Evolutionary conservation across 1,140 invertebrate species (phyloP).

Genomic region (Antheraea pernyi): DNA sequence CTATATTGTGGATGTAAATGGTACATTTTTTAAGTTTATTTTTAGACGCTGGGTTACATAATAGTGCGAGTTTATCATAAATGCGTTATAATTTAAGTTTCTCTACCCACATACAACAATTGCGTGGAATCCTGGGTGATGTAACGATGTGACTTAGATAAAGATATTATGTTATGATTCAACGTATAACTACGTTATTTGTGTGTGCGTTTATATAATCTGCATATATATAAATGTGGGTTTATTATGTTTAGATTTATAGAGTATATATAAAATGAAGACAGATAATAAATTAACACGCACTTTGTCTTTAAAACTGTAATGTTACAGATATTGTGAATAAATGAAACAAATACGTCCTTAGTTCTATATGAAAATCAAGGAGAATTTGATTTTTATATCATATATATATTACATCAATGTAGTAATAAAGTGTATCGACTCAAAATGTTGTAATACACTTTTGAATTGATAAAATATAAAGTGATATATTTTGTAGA

Average conservation of each 20-base stretch:
- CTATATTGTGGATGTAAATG: not conserved
- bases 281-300: not conserved
- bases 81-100: conserved; percentile 3
- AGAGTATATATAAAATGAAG: conserved; percentile 10
- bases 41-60: conserved; percentile 6
- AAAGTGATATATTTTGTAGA: not conserved
- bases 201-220: conserved; percentile 19
- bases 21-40: conserved; percentile 6
- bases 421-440: not conserved
- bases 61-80: not conserved
- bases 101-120: conserved; percentile 2
- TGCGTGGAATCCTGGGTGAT: conserved; percentile 43
- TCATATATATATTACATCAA: not conserved
- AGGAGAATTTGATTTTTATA: not conserved
- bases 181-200: conserved; percentile 20
- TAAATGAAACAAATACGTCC: not conserved
- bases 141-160: conserved; percentile 46
- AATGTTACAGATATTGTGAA: not conserved
- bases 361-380: not conserved
- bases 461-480: not conserved
- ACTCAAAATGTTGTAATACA: no score
- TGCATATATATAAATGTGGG: conserved; percentile 14
- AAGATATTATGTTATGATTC: conserved; percentile 25
- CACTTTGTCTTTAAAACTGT: not conserved
- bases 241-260: conserved; percentile 19